Evolutionary conservation across 2,113 vertebrate genomes (phyloP).

Genomic region (Aepyceros melampus): DNA sequence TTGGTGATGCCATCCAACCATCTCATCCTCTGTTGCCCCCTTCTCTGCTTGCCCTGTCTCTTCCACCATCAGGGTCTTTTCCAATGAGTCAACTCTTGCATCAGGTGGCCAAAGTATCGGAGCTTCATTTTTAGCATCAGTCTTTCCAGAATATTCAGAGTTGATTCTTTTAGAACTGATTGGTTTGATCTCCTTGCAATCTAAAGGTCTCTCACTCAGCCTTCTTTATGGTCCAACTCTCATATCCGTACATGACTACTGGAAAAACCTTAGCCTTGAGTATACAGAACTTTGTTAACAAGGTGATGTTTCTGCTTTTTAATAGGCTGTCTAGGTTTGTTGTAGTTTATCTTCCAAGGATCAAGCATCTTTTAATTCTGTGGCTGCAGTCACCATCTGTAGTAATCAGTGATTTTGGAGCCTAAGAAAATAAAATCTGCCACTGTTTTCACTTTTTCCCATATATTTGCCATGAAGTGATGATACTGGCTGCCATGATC

Average conservation of each 20-base stretch:
- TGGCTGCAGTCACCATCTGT: background rate
- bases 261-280: background rate
- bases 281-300: background rate
- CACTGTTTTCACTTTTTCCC: background rate
- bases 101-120: background rate
- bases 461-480: background rate
- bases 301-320: background rate
- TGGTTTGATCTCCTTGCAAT: background rate
- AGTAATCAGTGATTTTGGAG: background rate
- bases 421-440: background rate
- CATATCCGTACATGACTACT: background rate
- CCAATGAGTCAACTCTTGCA: background rate
- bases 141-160: background rate
- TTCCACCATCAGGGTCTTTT: background rate
- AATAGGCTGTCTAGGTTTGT: background rate
- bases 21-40: background rate
- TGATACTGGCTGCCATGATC: background rate
- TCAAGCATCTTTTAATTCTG: background rate
- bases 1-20: background rate
- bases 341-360: background rate
- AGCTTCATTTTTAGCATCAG: background rate
- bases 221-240: background rate
- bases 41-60: background rate
- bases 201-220: background rate
- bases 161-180: background rate